Evolutionary conservation across 2,113 vertebrate genomes (phyloP).

Genomic region (Thryonomys swinderianus): DNA sequence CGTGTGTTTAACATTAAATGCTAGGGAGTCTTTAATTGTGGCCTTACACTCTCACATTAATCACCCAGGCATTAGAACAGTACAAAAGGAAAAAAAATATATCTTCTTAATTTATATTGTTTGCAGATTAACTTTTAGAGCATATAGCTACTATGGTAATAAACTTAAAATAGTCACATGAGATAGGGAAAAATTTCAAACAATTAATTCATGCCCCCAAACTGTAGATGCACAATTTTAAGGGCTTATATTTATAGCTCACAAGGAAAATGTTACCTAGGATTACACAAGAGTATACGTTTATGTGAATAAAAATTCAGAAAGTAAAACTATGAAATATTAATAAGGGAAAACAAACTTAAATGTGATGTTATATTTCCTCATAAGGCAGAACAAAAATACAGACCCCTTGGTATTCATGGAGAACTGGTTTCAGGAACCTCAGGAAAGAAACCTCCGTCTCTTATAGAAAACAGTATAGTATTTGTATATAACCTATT

Average conservation of each 20-base stretch:
- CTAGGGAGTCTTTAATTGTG: neutral
- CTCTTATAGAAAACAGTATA: neutral
- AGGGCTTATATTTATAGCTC: constrained; percentile 49
- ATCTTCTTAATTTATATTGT: constrained; percentile 53
- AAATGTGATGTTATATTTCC: constrained; percentile 38
- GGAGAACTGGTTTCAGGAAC: neutral
- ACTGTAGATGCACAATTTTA: constrained; percentile 50
- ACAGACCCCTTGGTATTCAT: neutral
- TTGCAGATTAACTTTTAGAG: constrained; percentile 61
- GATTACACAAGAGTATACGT: constrained; percentile 29
- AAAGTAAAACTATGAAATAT: constrained; percentile 62
- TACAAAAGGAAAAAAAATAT: constrained; percentile 38
- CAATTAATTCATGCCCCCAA: constrained; percentile 63
- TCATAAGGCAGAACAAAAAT: constrained; percentile 38
- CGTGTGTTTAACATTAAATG: constrained; percentile 47
- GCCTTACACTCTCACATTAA: neutral
- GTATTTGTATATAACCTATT: neutral
- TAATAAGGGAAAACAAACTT: constrained; percentile 47
- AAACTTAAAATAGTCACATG: constrained; percentile 59
- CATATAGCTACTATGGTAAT: constrained; percentile 13
- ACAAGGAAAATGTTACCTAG: constrained; percentile 1
- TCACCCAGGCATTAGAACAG: neutral
- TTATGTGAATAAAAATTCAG: constrained; percentile 58
- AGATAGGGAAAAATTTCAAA: constrained; percentile 33
- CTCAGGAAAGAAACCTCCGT: neutral